Conservation (phyloP, 2,113 vertebrate species). For the Prietella phreatophila region DNA sequence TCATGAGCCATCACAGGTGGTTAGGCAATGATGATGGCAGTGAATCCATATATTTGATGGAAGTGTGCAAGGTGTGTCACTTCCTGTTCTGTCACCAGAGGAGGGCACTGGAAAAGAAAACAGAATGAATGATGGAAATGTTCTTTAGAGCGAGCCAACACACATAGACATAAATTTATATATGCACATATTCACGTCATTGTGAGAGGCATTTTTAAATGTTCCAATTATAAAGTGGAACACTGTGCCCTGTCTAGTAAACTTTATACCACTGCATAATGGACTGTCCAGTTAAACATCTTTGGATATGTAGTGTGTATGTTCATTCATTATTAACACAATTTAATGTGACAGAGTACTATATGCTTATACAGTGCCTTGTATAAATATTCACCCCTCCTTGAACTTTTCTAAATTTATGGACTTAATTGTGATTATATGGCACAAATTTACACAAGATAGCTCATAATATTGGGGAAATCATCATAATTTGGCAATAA, state of each 20-base stretch:
- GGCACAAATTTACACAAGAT: not conserved
- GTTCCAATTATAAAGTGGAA: not conserved
- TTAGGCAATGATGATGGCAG: not conserved
- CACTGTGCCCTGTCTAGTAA: not conserved
- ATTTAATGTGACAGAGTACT: not conserved
- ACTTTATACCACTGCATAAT: not conserved
- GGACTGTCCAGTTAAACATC: not conserved
- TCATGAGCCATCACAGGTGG: not conserved
- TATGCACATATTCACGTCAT: conserved; percentile 5
- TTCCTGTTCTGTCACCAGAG: conserved; percentile 51
- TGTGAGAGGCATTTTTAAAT: conserved; percentile 2
- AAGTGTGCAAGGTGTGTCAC: conserved; percentile 46
- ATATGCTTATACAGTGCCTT: not conserved
- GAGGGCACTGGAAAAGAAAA: conserved; percentile 51
- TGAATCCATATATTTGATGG: not conserved
- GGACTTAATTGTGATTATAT: not conserved
- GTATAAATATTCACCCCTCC: not conserved
- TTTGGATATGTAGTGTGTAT: not conserved
- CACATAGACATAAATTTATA: conserved; percentile 2
- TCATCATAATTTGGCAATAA: not conserved
- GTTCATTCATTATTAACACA: no score
- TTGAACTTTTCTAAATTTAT: not conserved
- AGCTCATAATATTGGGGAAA: not conserved
- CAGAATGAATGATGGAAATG: conserved; percentile 40
- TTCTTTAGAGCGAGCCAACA: conserved; percentile 21